Percentiles rank a stretch among this genome's conserved stretches.
Evolutionary conservation across 35 echinoderm and acorn worm species (phyloP).

Genomic region (Strongylocentrotus purpuratus): DNA sequence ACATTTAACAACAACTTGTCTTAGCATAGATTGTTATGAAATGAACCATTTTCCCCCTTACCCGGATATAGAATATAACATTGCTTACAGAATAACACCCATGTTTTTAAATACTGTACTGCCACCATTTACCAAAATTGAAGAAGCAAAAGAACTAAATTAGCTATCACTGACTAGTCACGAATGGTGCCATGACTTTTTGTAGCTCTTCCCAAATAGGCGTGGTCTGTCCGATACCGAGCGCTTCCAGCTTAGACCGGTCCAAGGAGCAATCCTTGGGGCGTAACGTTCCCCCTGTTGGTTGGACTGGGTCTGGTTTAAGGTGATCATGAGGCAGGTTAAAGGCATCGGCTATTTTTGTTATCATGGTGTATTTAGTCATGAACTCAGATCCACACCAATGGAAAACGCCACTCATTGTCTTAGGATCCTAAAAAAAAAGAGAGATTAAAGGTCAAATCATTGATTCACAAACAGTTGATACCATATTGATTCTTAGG

Average conservation of each 20-base stretch:
- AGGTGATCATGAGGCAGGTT: constrained; percentile 73
- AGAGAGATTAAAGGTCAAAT: not conserved
- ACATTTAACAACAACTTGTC: no score
- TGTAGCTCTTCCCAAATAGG: constrained; percentile 71
- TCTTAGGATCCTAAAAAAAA: constrained; percentile 46
- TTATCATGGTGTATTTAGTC: constrained; percentile 82
- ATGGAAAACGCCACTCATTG: constrained; percentile 76
- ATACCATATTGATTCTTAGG: no score
- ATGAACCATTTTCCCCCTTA: no score
- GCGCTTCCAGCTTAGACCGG: constrained; percentile 51
- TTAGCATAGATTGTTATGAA: no score
- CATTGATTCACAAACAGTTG: not conserved
- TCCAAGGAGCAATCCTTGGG: constrained; percentile 77
- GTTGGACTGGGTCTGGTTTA: constrained; percentile 50
- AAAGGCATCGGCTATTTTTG: constrained; percentile 70
- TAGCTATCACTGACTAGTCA: not conserved
- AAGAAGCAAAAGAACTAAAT: not conserved
- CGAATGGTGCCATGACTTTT: constrained; percentile 61
- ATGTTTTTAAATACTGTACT: no score
- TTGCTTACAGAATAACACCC: no score
- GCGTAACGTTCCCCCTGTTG: constrained; percentile 59
- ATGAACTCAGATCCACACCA: constrained; percentile 75
- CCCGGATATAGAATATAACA: no score
- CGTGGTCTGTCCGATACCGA: constrained; percentile 75
- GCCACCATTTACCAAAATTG: no score